A percentile compares a stretch with the other conserved stretches of the same genome.
Conservation (phyloP, 2,113 vertebrate genomes). For the Erythrolamprus reginae region DNA sequence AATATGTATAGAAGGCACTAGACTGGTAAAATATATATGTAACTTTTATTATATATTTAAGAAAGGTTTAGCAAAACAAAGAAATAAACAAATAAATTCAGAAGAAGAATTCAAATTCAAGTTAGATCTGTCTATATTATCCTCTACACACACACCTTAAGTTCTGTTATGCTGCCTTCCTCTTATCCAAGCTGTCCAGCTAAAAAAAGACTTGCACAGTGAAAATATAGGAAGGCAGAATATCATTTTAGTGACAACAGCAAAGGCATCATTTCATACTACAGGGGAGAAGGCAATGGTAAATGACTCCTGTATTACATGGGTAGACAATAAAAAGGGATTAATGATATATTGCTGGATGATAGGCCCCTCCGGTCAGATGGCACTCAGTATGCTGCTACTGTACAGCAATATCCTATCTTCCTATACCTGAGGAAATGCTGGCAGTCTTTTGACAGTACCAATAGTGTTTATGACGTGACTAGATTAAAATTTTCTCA, state of each 20-base stretch:
- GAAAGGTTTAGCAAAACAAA: neutral
- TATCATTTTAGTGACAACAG: neutral
- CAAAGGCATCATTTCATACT: neutral
- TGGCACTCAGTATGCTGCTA: neutral
- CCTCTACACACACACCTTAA: neutral
- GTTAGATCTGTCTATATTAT: neutral
- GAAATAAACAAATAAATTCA: neutral
- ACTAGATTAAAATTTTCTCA: neutral
- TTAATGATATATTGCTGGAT: neutral
- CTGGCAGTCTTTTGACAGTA: neutral
- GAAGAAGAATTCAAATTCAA: neutral
- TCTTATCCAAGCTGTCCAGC: neutral
- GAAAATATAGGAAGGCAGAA: neutral
- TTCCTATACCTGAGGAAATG: neutral
- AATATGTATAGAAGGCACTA: neutral
- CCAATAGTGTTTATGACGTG: neutral
- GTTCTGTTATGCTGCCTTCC: neutral
- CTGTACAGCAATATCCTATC: neutral
- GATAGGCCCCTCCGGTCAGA: neutral
- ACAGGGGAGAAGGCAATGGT: neutral
- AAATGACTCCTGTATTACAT: neutral
- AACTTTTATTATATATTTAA: neutral
- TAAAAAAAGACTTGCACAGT: neutral
- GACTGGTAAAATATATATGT: neutral
- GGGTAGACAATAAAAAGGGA: neutral